Base-by-base conservation (phyloP, 2,797 vertebrate genomes). In the Vipera ursinii region DNA sequence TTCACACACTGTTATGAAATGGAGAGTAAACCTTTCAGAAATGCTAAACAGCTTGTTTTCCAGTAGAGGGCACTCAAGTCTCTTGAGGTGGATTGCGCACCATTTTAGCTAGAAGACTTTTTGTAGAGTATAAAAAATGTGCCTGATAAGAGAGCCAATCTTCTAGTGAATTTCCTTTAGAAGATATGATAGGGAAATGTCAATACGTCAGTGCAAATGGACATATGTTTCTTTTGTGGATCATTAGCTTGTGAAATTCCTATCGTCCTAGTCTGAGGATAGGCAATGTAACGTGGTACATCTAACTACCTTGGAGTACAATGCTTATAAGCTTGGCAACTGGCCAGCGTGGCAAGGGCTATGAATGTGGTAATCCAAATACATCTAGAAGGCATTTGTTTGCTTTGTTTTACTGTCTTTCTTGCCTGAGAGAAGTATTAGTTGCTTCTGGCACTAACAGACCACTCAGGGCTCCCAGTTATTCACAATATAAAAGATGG, bases 11-110 rank as follows among this genome's bases (percentile, higher is more conserved):
- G 6, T 22, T 78, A 4, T 15, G 55, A 24, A 92, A 44, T 14
- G 73, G 24, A 86, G 28, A 86, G 4, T 9, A n/a, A 44, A 56
- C n/a, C 32, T 10, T 89, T 60, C 65, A 69, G 17, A 69, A 69
- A 57, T 2, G 13, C 22, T 24, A 56, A 2, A 22, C 4, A 91
- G 7, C 38, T 92, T 93, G 0, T 57, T 93, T 93, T 92, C 95
- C 97, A 93, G 96, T 94, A 96, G 97, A 87, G 95, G 96, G 96
- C 93, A 95, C 95, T 88, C 92, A 91, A 90, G 24, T 94, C 65
- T 95, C 91, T 96, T 95, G 85, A 13, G 94, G 17, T 89, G 78
- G 82, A 73, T 4, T 63, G 3, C 0, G 1, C 10, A n/a, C 0
- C 59, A 38, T 53, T 13, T 17, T 78, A 78, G 32, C n/a, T 78